These are phyloP conservation scores for Gobionotothen gibberifrons DNA, from an alignment of 2,797 vertebrate genomes.

Conservation along the genomic window DNA sequence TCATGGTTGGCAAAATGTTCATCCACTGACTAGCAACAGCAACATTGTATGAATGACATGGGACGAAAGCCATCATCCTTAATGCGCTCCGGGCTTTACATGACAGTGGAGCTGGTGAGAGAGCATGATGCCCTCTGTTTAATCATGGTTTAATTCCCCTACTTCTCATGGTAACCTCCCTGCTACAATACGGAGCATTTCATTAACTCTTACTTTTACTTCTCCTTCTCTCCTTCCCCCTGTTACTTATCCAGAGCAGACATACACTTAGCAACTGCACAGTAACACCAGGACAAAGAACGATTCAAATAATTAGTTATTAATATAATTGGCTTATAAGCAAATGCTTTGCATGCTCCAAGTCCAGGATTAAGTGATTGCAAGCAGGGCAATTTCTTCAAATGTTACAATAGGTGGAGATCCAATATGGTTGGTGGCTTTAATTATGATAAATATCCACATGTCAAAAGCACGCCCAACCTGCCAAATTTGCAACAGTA, in stretches of 20 bases:
- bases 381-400: background rate
- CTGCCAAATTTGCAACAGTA: background rate
- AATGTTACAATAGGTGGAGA: background rate
- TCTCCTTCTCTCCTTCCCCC: conserved; percentile 18
- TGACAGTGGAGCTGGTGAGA: conserved; percentile 35
- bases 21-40: conserved; percentile 11
- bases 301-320: conserved; percentile 51
- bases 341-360: conserved; percentile 17
- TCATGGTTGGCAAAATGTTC: conserved; percentile 10
- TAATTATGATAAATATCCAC: background rate
- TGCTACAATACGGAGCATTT: conserved; percentile 49
- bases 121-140: conserved; percentile 25
- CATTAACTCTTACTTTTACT: conserved; percentile 66
- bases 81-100: conserved; percentile 51
- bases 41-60: conserved; percentile 18
- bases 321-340: conserved; percentile 60
- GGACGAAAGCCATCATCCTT: conserved; percentile 22
- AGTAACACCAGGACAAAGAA: conserved; percentile 43
- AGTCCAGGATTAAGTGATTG: conserved; percentile 16
- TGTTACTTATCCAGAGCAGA: conserved; percentile 39
- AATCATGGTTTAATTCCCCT: conserved; percentile 54
- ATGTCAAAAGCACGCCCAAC: background rate
- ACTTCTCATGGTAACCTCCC: conserved; percentile 49
- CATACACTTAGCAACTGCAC: conserved; percentile 53
- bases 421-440: background rate